Evolutionary conservation across 2,888 invertebrate species (phyloP).

Genomic region (Chelonus formosanus): DNA sequence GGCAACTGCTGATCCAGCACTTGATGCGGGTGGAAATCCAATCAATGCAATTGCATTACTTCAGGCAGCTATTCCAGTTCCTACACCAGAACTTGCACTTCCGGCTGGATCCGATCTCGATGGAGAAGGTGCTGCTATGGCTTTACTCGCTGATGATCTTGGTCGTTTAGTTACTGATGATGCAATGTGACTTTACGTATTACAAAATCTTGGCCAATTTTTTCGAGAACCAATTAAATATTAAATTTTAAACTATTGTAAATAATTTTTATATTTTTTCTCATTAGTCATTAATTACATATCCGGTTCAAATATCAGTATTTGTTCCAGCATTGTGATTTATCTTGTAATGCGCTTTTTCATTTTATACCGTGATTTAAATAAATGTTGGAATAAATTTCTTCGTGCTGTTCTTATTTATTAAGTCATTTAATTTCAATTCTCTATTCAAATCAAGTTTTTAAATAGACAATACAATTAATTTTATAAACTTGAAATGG

Average conservation of each 20-base stretch:
- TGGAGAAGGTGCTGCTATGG: slow-evolving; percentile 59
- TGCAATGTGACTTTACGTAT: slow-evolving; percentile 44
- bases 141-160: slow-evolving; percentile 53
- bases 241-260: slow-evolving; percentile 16
- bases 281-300: slow-evolving; percentile 5
- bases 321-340: slow-evolving; percentile 17
- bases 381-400: slow-evolving; percentile 49
- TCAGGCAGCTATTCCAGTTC: slow-evolving; percentile 58
- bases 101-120: slow-evolving; percentile 55
- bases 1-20: slow-evolving; percentile 89
- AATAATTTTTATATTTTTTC: slow-evolving; percentile 15
- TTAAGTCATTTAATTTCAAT: background rate
- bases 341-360: slow-evolving; percentile 30
- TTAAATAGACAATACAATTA: too few species aligned
- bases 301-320: slow-evolving; percentile 9
- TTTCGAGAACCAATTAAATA: background rate
- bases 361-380: slow-evolving; percentile 53
- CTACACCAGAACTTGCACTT: slow-evolving; percentile 51
- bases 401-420: background rate
- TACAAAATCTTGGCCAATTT: slow-evolving; percentile 10
- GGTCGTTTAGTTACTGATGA: slow-evolving; percentile 58
- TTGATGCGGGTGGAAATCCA: slow-evolving; percentile 72
- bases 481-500: too few species aligned
- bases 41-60: slow-evolving; percentile 59
- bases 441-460: too few species aligned